Evolutionary conservation across 2,113 vertebrate species (phyloP).

Genomic region (Pomatostomus ruficeps): DNA sequence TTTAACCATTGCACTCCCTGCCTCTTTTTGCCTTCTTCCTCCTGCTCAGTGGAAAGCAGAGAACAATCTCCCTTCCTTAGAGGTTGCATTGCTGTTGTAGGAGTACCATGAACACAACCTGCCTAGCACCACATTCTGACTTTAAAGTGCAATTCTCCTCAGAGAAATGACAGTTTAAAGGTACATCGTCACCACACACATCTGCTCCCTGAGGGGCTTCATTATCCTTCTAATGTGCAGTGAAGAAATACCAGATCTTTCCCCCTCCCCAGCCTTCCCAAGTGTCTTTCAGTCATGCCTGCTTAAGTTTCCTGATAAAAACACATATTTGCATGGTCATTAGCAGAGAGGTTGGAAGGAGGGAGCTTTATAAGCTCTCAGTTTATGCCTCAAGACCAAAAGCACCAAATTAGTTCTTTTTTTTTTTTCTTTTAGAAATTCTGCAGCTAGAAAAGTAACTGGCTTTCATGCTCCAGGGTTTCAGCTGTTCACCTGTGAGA

Average conservation of each 20-base stretch:
- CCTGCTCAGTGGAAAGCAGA: not conserved
- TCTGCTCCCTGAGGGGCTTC: constrained; percentile 8
- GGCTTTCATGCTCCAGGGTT: not conserved
- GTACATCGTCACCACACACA: constrained; percentile 13
- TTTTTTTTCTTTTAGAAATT: not conserved
- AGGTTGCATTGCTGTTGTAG: not conserved
- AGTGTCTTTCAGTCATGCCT: constrained; percentile 37
- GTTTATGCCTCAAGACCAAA: constrained; percentile 15
- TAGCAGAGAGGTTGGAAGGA: not conserved
- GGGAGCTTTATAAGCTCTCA: not conserved
- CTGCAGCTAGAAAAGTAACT: not conserved
- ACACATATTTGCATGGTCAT: constrained; percentile 28
- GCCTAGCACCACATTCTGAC: not conserved
- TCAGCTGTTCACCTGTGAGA: not conserved
- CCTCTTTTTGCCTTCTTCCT: not conserved
- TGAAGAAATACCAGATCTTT: not conserved
- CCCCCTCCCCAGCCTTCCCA: not conserved
- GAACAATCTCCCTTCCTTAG: not conserved
- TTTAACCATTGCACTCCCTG: not conserved
- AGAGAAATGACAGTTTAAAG: constrained; percentile 29
- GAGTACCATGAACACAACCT: not conserved
- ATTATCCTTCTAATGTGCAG: constrained; percentile 15
- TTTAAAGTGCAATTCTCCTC: not conserved
- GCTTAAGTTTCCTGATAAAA: constrained; percentile 47
- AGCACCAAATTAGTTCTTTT: not conserved